phyloP scores from a whole-genome alignment of 2,113 vertebrate species.

The Eretmochelys imbricata region DNA sequence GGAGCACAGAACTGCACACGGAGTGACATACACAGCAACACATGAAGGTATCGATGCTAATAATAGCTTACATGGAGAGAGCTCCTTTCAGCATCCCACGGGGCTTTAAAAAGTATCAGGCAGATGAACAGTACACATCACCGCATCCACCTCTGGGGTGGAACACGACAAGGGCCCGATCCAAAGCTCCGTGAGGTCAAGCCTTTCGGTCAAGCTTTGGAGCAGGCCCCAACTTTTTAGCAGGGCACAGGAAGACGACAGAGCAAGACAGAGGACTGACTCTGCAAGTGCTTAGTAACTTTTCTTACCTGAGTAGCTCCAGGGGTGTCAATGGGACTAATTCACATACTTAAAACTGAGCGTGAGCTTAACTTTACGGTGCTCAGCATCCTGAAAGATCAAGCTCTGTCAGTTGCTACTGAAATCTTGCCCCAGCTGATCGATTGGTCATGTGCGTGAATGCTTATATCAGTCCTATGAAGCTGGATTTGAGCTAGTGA shows the following conservation, averaged over 20 bases:
- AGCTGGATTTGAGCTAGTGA: neutral
- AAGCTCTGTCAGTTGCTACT: neutral
- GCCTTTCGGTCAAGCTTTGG: neutral
- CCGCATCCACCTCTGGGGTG: neutral
- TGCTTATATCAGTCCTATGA: neutral
- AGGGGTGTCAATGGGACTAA: neutral
- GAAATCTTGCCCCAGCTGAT: neutral
- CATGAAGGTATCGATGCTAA: neutral
- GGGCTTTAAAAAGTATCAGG: neutral
- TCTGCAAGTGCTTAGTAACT: neutral
- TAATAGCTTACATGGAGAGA: neutral
- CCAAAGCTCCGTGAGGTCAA: neutral
- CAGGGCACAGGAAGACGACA: neutral
- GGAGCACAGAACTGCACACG: neutral
- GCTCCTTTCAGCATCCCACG: rapidly evolving
- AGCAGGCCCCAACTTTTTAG: neutral
- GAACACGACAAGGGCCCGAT: neutral
- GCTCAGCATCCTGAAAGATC: neutral
- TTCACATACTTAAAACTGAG: neutral
- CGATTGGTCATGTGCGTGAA: neutral
- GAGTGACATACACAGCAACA: neutral
- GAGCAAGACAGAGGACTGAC: neutral
- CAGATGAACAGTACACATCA: neutral
- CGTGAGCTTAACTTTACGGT: rapidly evolving
- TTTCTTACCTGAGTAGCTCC: neutral